Percentiles rank a stretch among this genome's conserved stretches.
These are phyloP conservation scores for Wasmannia auropunctata DNA, from an alignment of 1,140 invertebrate species.

Conservation along the genomic window DNA sequence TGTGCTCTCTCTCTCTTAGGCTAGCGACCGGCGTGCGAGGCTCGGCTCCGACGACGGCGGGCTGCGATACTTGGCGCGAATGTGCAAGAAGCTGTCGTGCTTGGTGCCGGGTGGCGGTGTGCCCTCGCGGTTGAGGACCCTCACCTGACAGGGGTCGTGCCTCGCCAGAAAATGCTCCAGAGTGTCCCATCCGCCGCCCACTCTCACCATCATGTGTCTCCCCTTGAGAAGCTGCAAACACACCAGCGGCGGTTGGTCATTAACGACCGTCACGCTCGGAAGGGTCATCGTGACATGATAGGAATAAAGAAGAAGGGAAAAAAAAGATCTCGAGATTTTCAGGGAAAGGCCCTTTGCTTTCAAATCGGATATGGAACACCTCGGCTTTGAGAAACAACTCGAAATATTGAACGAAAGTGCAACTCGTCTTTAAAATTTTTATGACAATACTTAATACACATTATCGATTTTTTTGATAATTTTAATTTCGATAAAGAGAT, in stretches of 20 bases:
- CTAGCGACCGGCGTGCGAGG: constrained; percentile 77
- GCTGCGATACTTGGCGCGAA: constrained; percentile 90
- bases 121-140: constrained; percentile 86
- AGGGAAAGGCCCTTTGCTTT: not conserved
- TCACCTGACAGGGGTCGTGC: constrained; percentile 95
- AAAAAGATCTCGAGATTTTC: constrained; percentile 3
- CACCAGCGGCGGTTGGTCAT: constrained; percentile 37
- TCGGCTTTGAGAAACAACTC: not conserved
- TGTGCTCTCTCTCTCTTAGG: constrained; percentile 69
- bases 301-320: not conserved
- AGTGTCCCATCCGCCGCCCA: constrained; percentile 97
- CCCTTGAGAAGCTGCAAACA: constrained; percentile 91
- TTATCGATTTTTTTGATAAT: not conserved
- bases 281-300: not conserved
- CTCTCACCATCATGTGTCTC: constrained; percentile 96
- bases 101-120: constrained; percentile 80
- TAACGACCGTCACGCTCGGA: constrained; percentile 15
- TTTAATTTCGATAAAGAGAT: not conserved
- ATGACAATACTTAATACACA: not conserved
- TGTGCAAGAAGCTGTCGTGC: constrained; percentile 88
- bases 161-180: constrained; percentile 95
- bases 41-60: constrained; percentile 86
- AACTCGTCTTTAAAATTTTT: not conserved
- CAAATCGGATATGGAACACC: not conserved
- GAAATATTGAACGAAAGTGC: constrained; percentile 2